Conservation (phyloP, 2,113 vertebrate genomes). For the Paramormyrops kingsleyae region DNA sequence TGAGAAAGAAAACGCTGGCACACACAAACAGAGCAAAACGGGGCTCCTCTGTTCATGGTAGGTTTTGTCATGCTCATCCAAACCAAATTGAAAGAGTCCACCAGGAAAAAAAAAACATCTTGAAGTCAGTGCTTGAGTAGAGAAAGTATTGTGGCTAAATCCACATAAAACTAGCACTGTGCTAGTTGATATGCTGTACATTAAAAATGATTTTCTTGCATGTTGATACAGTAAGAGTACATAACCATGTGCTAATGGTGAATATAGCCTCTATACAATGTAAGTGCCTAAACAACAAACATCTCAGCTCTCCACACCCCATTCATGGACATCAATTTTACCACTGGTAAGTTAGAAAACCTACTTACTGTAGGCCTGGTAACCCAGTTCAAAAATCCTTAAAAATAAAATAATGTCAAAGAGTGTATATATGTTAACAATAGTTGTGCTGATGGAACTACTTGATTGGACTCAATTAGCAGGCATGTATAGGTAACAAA, state of each 20-base stretch:
- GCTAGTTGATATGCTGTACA: background rate
- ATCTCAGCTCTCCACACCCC: background rate
- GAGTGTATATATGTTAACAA: background rate
- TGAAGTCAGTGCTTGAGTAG: background rate
- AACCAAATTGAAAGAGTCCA: background rate
- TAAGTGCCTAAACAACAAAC: background rate
- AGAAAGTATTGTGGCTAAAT: background rate
- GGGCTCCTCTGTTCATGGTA: background rate
- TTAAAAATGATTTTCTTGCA: background rate
- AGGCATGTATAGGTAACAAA: background rate
- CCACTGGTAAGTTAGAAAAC: background rate
- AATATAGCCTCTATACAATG: background rate
- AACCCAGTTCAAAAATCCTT: background rate
- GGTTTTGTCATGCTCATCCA: background rate
- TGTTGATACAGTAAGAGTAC: no score
- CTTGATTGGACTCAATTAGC: background rate
- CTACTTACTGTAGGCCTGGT: background rate
- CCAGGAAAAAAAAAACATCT: background rate
- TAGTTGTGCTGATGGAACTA: background rate
- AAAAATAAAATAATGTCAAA: background rate
- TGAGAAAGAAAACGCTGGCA: background rate
- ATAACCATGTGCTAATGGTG: background rate
- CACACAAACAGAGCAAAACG: background rate
- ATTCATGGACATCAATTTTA: background rate
- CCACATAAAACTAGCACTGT: background rate